phyloP scores from a whole-genome alignment of 1,140 invertebrate genomes.

The Caenorhabditis inopinata region DNA sequence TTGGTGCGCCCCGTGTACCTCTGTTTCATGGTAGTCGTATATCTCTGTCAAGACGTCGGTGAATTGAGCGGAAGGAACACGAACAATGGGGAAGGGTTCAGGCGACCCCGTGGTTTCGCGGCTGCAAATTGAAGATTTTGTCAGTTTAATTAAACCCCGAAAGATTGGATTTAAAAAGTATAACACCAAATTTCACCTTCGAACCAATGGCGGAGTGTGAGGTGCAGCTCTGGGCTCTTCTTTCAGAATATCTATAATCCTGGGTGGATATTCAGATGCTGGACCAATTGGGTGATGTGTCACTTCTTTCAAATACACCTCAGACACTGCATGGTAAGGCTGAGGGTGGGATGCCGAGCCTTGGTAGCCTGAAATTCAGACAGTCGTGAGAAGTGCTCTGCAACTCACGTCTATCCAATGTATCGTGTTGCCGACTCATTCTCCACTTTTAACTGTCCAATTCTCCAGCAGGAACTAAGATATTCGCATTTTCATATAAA shows the following conservation, averaged over 20 bases:
- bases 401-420: neutral
- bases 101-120: constrained; percentile 5
- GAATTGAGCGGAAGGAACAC: neutral
- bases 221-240: neutral
- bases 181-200: neutral
- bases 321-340: neutral
- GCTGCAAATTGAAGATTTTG: neutral
- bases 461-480: no score
- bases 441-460: no score
- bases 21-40: neutral
- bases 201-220: neutral
- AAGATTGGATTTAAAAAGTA: no score
- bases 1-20: neutral
- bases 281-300: neutral
- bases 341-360: neutral
- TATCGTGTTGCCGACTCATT: no score
- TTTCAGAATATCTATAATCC: neutral
- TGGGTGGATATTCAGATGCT: neutral
- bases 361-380: neutral
- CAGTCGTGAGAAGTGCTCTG: neutral
- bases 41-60: neutral
- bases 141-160: no score
- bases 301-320: neutral
- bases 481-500: no score
- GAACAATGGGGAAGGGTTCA: neutral